Base-by-base conservation (phyloP, 2,797 vertebrate species). In the Argyrosomus regius region DNA sequence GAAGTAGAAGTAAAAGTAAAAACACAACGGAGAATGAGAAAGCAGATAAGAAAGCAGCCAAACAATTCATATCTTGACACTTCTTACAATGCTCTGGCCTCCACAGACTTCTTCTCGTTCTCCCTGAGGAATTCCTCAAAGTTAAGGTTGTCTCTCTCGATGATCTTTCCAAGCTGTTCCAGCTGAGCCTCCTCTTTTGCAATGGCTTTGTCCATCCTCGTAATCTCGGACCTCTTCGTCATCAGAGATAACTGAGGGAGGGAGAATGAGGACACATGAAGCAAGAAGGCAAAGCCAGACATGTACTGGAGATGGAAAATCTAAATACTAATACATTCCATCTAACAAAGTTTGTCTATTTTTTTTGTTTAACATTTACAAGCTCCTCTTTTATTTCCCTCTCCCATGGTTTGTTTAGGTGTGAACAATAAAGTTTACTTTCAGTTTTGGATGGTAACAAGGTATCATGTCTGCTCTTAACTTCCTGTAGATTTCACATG, bases 51-150 rank as follows among this genome's bases (percentile, higher is more conserved):
- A 39, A 39, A 39, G 35, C 35, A 39, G 35, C 35, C 35, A 39
- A 8, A 22, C 1, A 10, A 18, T 31, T 18, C n/a, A 49, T 3
- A 9, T 73, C 35, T n/a, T n/a, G 12, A 17, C 31, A 17, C 50
- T 31, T 6, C 54, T 96, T 94, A 99, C 98, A 87, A 91, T 81
- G 90, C 94, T 77, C 97, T 88, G 62, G 97, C 97, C 88, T 97
- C 96, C 64, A 96, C 81, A 0, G 94, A 95, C 60, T 92, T 96
- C 87, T 92, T 95, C 72, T 97, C 95, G 2, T 96, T 97, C 73
- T 98, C 96, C 72, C 95, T 95, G 76, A 98, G 94, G 86, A 97
- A 96, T 76, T 95, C 94, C 0, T 97, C 96, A 46, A 97, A 97
- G 64, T 86, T 69, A 4, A 91, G 58, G 2, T 94, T 91, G 0